Evolutionary conservation across 2,797 vertebrate species (phyloP), one percentile per base, ranked within the genome.

Genomic region (Acropternis orthonyx): DNA sequence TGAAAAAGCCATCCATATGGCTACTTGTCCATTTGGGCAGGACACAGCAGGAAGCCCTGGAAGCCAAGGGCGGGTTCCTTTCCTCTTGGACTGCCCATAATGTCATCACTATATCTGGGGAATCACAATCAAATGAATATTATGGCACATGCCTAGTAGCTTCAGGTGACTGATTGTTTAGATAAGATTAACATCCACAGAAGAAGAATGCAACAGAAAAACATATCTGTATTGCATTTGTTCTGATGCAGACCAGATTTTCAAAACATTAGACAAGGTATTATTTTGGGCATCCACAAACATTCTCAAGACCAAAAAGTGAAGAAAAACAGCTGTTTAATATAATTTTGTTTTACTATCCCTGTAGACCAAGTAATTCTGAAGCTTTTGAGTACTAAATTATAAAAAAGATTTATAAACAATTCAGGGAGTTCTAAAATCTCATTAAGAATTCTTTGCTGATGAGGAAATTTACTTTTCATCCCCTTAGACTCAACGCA

Each of bases 81-180:
- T 66, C 8, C 34, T 79, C 10, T 62, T 58, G 43, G 32, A 20
- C 27, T 72, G 58, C 34, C 37, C 10, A 3, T 26, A 58, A 74
- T 0, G 0, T 36, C 28, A 27, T 48, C 0, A 0, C 4, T 39
- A 14, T n/a, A 14, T 4, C 41, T 41, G 46, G 6, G 7, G 14
- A 10, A 37, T 75, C 27, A 41, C 4, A 52, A 21, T 16, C 34
- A 56, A 19, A 36, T 0, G 2, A 56, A 62, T 27, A 62, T 24
- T 87, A 71, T 71, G 58, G 56, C 34, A 46, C 1, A 1, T 19
- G 52, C 32, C 18, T 62, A 12, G 21, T 12, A 11, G 10, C 18
- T 87, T 84, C 43, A 56, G 23, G n/a, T 55, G 26, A 44, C 4
- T 51, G 41, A 23, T 24, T 8, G 26, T 54, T 89, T 74, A 56